Evolutionary conservation across 2,113 vertebrate species (phyloP).

Genomic region (Ahaetulla prasina): DNA sequence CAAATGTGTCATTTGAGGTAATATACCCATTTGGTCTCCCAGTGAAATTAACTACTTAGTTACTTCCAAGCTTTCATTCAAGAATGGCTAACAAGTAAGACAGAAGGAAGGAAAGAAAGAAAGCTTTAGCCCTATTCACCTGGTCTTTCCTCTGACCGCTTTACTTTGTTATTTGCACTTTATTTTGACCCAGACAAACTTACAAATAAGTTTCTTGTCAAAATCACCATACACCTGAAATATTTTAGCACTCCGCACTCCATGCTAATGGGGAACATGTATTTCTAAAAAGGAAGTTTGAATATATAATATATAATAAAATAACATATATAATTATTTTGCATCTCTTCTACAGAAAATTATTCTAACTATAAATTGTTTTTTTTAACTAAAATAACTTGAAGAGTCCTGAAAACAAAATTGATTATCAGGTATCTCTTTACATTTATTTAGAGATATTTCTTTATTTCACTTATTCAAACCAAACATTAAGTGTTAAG

Average conservation of each 20-base stretch:
- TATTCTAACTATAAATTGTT: background rate
- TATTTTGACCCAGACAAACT: background rate
- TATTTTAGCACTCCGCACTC: background rate
- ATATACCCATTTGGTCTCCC: constrained; percentile 59
- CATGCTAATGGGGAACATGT: background rate
- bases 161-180: background rate
- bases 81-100: constrained; percentile 32
- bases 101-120: background rate
- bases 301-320: background rate
- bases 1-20: constrained; percentile 58
- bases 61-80: constrained; percentile 3
- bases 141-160: background rate
- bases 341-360: background rate
- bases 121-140: background rate
- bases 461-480: background rate
- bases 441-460: background rate
- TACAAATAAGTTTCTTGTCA: background rate
- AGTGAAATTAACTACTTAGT: constrained; percentile 36
- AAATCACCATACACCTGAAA: background rate
- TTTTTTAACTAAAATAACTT: constrained; percentile 22
- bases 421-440: background rate
- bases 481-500: constrained; percentile 21
- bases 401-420: background rate
- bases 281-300: background rate
- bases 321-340: background rate